These are phyloP conservation scores for Monopis laevigella DNA, from an alignment of 2,888 invertebrate species.

Conservation along the genomic window DNA sequence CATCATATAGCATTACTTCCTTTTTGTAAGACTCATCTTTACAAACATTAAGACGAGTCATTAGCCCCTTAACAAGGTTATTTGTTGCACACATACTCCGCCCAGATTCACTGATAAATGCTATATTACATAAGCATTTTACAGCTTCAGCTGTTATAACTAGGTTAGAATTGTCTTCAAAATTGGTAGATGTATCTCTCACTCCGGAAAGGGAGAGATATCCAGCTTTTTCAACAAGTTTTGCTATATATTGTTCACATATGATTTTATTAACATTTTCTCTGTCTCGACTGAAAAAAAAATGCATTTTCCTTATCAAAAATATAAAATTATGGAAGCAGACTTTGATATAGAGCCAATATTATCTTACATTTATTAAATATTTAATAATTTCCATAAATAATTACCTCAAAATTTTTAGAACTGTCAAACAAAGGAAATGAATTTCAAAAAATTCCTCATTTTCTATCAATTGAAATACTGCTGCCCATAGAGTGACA, in stretches of 20 bases:
- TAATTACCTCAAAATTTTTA: conserved; percentile 74
- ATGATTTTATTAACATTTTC: conserved; percentile 73
- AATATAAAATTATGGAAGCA: background rate
- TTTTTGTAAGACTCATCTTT: conserved; percentile 71
- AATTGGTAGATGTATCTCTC: too few relatives aligned
- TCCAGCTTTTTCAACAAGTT: conserved; percentile 74
- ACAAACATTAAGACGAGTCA: conserved; percentile 76
- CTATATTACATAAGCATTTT: conserved; percentile 89
- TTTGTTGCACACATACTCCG: conserved; percentile 61
- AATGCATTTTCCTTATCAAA: background rate
- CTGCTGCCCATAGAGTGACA: conserved; percentile 66
- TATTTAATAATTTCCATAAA: conserved; percentile 10
- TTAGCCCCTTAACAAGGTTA: conserved; percentile 74
- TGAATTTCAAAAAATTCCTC: conserved; percentile 50
- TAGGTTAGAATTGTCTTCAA: too few relatives aligned
- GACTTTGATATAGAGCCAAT: background rate
- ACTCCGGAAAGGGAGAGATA: too few relatives aligned
- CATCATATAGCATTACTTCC: conserved; percentile 85
- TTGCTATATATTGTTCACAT: conserved; percentile 72
- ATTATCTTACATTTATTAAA: background rate
- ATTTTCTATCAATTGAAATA: conserved; percentile 68
- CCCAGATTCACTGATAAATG: conserved; percentile 73
- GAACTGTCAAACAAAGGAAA: conserved; percentile 64
- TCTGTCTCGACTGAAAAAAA: conserved; percentile 78
- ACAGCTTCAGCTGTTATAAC: conserved; percentile 78